Percentiles rank a stretch among this genome's conserved stretches.
Conservation (phyloP, 2,797 vertebrate species). For the Sparidentex hasta region DNA sequence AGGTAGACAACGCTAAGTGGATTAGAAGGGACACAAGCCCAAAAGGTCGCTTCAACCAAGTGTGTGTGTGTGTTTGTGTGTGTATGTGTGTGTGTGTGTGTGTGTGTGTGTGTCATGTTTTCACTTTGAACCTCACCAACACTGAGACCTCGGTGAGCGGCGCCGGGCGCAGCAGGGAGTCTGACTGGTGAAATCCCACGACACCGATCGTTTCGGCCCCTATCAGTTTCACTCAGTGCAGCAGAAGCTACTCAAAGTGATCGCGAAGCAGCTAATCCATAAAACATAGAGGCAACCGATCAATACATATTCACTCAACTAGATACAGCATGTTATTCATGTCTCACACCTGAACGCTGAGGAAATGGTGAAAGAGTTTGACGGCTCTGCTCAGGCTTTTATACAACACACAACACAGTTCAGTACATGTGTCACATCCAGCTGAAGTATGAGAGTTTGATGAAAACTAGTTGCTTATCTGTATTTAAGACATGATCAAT, state of each 20-base stretch:
- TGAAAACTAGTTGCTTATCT: not conserved
- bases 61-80: conserved; percentile 40
- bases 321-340: not conserved
- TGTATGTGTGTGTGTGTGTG: conserved; percentile 39
- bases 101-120: conserved; percentile 39
- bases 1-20: conserved; percentile 59
- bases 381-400: not conserved
- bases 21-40: conserved; percentile 68
- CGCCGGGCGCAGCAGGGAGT: conserved; percentile 41
- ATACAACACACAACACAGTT: not conserved
- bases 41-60: conserved; percentile 62
- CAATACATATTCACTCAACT: conserved; percentile 7
- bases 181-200: conserved; percentile 50
- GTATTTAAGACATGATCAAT: not conserved
- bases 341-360: not conserved
- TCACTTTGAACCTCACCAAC: conserved; percentile 68
- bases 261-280: conserved; percentile 43
- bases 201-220: conserved; percentile 54
- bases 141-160: conserved; percentile 54
- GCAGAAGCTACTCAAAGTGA: conserved; percentile 43
- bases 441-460: not conserved
- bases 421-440: not conserved
- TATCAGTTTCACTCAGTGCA: conserved; percentile 50
- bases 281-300: conserved; percentile 37
- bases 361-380: not conserved